Evolutionary conservation across 2,888 invertebrate species (phyloP).

Genomic region (Dicranocentrus wangi): DNA sequence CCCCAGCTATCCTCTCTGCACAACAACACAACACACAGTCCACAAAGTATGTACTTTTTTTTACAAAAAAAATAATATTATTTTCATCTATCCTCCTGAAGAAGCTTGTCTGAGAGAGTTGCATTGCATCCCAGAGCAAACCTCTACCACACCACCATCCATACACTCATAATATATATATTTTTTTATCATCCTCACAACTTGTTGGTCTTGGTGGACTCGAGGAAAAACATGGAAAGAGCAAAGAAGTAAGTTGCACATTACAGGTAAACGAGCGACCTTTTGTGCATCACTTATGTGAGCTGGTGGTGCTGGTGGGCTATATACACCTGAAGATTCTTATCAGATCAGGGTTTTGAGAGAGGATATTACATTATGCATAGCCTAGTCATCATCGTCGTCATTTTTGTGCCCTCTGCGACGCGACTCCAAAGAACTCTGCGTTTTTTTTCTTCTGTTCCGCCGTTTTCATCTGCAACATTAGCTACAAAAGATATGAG

Average conservation of each 20-base stretch:
- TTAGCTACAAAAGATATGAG: too few relatives aligned
- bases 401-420: neutral
- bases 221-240: neutral
- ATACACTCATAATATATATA: conserved; percentile 9
- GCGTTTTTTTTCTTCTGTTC: too few relatives aligned
- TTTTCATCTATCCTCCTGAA: too few relatives aligned
- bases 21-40: neutral
- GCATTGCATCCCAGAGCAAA: too few relatives aligned
- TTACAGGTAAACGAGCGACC: conserved; percentile 49
- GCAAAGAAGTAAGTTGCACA: neutral
- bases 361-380: conserved; percentile 2
- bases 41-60: neutral
- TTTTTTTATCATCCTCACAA: conserved; percentile 14
- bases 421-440: too few relatives aligned
- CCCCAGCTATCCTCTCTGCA: neutral
- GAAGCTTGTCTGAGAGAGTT: neutral
- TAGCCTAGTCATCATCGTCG: conserved; percentile 11
- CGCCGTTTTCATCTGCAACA: too few relatives aligned
- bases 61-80: neutral
- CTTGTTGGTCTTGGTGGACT: neutral
- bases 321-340: conserved; percentile 27
- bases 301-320: neutral
- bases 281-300: conserved; percentile 61
- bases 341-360: conserved; percentile 42
- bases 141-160: too few relatives aligned